A percentile compares a stretch with the other conserved stretches of the same genome.
Evolutionary conservation across 92 coral and sea anemone genomes (phyloP).

Genomic region (Muricea muricata): DNA sequence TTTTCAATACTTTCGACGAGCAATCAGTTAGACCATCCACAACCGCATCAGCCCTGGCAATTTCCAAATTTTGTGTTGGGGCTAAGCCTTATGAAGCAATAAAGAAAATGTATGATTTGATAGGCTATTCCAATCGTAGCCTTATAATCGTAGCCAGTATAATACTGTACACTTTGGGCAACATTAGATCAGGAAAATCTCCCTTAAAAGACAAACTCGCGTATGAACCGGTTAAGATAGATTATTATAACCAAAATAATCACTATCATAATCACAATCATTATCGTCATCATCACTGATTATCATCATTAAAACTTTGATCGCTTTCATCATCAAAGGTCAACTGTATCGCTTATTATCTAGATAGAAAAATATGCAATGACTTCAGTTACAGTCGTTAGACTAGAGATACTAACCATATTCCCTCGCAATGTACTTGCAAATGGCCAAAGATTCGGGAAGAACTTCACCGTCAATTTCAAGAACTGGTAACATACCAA

Average conservation of each 20-base stretch:
- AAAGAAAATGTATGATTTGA: no score
- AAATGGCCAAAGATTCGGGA: constrained; percentile 51
- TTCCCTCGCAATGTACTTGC: constrained; percentile 49
- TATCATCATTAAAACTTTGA: no score
- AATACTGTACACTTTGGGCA: no score
- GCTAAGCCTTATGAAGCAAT: neutral
- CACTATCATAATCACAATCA: no score
- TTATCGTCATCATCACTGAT: no score
- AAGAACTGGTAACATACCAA: constrained; percentile 63
- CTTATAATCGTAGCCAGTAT: neutral
- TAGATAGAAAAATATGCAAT: neutral
- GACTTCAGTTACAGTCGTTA: neutral
- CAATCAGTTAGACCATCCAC: constrained; percentile 10
- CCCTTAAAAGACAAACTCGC: no score
- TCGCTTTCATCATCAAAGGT: no score
- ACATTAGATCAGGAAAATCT: no score
- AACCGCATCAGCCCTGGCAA: constrained; percentile 22
- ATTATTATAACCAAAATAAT: no score
- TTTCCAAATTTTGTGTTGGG: constrained; percentile 20
- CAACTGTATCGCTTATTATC: no score
- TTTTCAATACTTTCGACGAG: neutral
- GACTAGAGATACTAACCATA: constrained; percentile 41
- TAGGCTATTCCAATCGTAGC: no score
- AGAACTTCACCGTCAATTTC: constrained; percentile 60
- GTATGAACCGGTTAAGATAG: no score